phyloP scores from a whole-genome alignment of 2,888 invertebrate genomes.

The Machimus rusticus region DNA sequence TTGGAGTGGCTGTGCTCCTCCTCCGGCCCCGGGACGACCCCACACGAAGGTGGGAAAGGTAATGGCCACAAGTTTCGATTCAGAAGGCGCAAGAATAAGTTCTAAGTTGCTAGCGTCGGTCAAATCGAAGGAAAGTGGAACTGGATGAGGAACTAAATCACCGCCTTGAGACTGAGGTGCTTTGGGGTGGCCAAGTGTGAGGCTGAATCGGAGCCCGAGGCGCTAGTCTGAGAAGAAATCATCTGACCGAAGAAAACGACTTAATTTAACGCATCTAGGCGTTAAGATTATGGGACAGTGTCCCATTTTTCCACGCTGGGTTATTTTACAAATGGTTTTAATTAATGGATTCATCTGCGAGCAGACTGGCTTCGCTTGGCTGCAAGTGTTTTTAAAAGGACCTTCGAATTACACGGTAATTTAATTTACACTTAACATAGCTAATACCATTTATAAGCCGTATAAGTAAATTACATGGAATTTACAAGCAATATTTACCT shows the following conservation, averaged over 20 bases:
- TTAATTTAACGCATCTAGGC: neutral
- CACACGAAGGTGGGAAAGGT: neutral
- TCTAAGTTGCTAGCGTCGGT: neutral
- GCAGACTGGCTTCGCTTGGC: no score
- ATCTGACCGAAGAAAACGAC: neutral
- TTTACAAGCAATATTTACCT: no score
- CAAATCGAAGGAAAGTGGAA: neutral
- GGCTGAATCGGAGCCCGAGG: neutral
- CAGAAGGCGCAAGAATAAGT: neutral
- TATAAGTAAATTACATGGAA: neutral
- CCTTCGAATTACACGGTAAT: neutral
- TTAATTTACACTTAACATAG: neutral
- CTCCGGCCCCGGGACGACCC: neutral
- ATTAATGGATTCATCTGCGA: neutral
- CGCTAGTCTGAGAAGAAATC: neutral
- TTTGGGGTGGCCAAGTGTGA: neutral
- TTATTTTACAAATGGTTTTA: neutral
- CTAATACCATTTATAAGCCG: no score
- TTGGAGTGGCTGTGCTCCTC: neutral
- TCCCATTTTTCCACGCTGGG: neutral
- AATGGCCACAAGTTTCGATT: neutral
- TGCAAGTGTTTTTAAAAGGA: neutral
- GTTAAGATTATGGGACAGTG: neutral
- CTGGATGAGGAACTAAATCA: neutral
- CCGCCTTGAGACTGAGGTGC: neutral